Base-by-base conservation (phyloP, 2,888 invertebrate species). In the Drosophila monieri region DNA sequence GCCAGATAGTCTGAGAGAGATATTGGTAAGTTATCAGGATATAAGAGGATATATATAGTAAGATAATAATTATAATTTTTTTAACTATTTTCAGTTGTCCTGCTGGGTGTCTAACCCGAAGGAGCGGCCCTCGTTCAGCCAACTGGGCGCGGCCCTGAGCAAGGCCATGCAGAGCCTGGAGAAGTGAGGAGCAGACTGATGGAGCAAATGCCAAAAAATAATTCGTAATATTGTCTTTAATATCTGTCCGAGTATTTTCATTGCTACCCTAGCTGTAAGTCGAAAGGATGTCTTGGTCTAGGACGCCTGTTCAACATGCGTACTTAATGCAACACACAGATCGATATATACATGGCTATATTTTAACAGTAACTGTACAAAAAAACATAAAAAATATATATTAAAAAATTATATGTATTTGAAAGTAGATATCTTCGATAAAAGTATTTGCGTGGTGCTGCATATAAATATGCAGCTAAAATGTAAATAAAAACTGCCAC, bases 1-100 rank as follows among this genome's bases (percentile, higher is more conserved):
- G 83, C 95, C 95, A 0, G 93, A 93, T 2, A 91, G 93, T 21
- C 90, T 96, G 3, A 94, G 93, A 67, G 93, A 93, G 68, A 90
- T 95, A 61, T 91, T 93, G 92, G 93, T 93, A 85, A 52, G 80
- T 60, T 14, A 14, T 18, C 5, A 2, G 6, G 10, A n/a, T 0
- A 2, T 6, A 0, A 14, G 1, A 14, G n/a, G 32, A 32, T 32
- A 12, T 35, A 23, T 27, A 9, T 6, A 6, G 14, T 35, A 3
- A 1, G 4, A 1, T n/a, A n/a, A 6, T 27, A 27, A 27, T 9
- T 9, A 27, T 27, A 9, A 9, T 18, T 43, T 30, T 0, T 15
- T 1, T 9, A 3, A 9, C 6, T 39, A 39, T 18, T 66, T 72
- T 49, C 59, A 91, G 91, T 73, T 84, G 54, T 84, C 90, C 47